Evolutionary conservation across 2,113 vertebrate genomes (phyloP).

Genomic region (Arizona elegans): DNA sequence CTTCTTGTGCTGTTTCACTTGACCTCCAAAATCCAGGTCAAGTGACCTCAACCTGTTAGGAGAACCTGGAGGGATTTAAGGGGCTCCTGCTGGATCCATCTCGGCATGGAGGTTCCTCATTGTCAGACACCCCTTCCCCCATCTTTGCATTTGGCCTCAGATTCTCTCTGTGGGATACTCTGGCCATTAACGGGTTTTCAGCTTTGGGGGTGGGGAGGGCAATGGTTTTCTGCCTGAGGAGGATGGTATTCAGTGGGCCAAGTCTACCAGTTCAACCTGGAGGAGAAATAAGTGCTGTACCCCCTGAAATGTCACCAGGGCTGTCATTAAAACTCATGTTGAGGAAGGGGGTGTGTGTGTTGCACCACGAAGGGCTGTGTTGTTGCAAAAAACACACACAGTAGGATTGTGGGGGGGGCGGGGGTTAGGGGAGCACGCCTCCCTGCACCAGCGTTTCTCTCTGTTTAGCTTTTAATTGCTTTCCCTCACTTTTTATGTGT

Average conservation of each 20-base stretch:
- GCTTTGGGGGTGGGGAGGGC: background rate
- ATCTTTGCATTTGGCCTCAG: background rate
- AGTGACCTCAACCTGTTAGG: background rate
- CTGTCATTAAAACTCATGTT: slow-evolving; percentile 48
- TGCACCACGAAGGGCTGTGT: slow-evolving; percentile 27
- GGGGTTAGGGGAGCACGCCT: slow-evolving; percentile 36
- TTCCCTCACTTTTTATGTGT: slow-evolving; percentile 79
- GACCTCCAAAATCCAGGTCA: background rate
- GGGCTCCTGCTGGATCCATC: background rate
- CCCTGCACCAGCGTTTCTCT: slow-evolving; percentile 58
- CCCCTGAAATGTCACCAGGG: slow-evolving; percentile 30
- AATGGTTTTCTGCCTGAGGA: background rate
- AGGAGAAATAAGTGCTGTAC: slow-evolving; percentile 45
- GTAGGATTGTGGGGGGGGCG: slow-evolving; percentile 22
- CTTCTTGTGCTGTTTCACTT: background rate
- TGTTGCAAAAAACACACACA: slow-evolving; percentile 8
- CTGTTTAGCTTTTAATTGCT: slow-evolving; percentile 70
- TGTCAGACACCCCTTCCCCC: background rate
- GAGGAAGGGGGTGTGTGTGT: background rate
- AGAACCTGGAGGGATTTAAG: background rate
- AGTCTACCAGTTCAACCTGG: slow-evolving; percentile 40
- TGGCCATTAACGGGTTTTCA: background rate
- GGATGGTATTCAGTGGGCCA: background rate
- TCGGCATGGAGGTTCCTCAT: fast-evolving
- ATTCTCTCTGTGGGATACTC: fast-evolving